These are phyloP conservation scores for Ceraclea dissimilis DNA, from an alignment of 2,888 invertebrate genomes.

Conservation along the genomic window DNA sequence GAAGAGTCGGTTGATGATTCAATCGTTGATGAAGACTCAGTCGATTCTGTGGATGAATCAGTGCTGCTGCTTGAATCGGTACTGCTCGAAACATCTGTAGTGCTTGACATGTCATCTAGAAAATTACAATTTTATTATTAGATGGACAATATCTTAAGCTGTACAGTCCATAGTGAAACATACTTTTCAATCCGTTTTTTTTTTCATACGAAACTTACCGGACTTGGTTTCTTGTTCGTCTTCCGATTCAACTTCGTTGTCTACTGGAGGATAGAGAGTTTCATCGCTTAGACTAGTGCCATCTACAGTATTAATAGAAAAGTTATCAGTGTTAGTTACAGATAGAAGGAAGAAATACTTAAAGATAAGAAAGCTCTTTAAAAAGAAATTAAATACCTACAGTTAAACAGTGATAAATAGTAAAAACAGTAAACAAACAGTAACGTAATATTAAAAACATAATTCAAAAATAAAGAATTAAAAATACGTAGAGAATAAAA, in stretches of 20 bases:
- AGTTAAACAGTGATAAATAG: too few species aligned
- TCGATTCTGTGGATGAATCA: background rate
- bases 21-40: background rate
- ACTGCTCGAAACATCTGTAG: constrained; percentile 25
- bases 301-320: background rate
- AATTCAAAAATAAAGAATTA: too few species aligned
- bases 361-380: too few species aligned
- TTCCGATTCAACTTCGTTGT: background rate
- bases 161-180: too few species aligned
- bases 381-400: too few species aligned
- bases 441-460: too few species aligned
- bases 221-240: background rate
- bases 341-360: background rate
- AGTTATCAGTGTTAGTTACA: too few species aligned
- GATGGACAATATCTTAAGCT: too few species aligned
- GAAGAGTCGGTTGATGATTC: constrained; percentile 5
- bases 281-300: background rate
- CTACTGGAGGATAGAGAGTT: background rate
- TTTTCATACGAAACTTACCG: background rate
- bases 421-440: too few species aligned
- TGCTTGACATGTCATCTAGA: constrained; percentile 9
- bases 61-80: constrained; percentile 23
- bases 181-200: too few species aligned
- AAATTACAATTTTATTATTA: too few species aligned
- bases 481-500: too few species aligned